Evolutionary conservation across 2,888 invertebrate genomes (phyloP).

Genomic region (Myopa tessellatipennis): DNA sequence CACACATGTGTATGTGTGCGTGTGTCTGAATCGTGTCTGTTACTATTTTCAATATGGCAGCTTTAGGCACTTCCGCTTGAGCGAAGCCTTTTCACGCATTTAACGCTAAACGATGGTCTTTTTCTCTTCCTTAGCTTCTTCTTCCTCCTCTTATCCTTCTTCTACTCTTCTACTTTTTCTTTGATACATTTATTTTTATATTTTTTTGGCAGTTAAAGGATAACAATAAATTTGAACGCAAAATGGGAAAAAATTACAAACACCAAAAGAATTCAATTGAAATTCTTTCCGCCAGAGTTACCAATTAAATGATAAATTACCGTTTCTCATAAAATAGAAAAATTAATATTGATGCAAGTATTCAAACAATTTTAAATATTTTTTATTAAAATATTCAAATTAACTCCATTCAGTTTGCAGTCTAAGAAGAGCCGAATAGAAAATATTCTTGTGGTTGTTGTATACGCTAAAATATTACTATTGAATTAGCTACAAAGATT

Average conservation of each 20-base stretch:
- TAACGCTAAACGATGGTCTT: background rate
- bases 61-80: conserved; percentile 14
- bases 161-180: background rate
- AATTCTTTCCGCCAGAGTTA: background rate
- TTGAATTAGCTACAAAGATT: background rate
- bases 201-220: no score
- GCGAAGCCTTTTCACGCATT: no score
- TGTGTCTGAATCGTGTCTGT: background rate
- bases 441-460: background rate
- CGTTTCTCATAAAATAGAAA: background rate
- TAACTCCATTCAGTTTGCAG: background rate
- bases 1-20: background rate
- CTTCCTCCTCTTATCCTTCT: background rate
- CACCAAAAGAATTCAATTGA: background rate
- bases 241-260: background rate
- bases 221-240: conserved; percentile 5
- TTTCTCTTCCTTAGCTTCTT: background rate
- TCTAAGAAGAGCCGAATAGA: background rate
- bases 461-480: background rate
- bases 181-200: background rate
- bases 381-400: background rate
- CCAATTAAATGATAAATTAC: no score
- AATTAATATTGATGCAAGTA: background rate
- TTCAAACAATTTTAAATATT: no score
- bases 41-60: background rate